Conservation (phyloP, 2,888 invertebrate genomes). For the Hirtodrosophila cameraria region DNA sequence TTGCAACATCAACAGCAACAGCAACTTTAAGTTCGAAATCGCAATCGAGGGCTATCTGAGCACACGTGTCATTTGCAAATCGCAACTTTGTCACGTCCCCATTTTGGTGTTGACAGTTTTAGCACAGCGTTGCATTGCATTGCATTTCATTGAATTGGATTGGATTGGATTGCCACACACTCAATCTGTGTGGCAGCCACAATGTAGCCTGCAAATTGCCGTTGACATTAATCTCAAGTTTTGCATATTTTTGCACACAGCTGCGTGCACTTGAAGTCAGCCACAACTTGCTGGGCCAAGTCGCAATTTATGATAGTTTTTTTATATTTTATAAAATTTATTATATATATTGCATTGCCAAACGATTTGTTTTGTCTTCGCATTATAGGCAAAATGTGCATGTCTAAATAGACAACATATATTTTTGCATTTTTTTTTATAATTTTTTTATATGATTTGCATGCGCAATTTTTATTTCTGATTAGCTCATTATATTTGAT, state of each 20-base stretch:
- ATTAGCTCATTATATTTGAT: slow-evolving; percentile 60
- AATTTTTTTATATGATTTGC: slow-evolving; percentile 6
- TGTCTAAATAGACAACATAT: slow-evolving; percentile 4
- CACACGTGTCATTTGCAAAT: slow-evolving; percentile 74
- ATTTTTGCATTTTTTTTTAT: background rate
- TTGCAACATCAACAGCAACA: too few species aligned
- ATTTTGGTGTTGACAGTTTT: slow-evolving; percentile 62
- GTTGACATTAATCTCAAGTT: slow-evolving; percentile 75
- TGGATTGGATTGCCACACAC: slow-evolving; percentile 33
- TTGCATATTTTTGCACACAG: slow-evolving; percentile 70
- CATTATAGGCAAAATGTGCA: slow-evolving; percentile 9
- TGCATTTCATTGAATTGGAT: slow-evolving; percentile 16
- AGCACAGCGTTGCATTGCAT: slow-evolving; percentile 44
- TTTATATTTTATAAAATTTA: background rate
- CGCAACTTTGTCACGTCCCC: slow-evolving; percentile 73
- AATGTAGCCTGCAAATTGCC: slow-evolving; percentile 17
- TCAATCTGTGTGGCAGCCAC: slow-evolving; percentile 12
- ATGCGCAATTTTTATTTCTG: slow-evolving; percentile 34
- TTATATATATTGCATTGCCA: slow-evolving; percentile 8
- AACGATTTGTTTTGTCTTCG: slow-evolving; percentile 10
- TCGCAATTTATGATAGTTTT: slow-evolving; percentile 26
- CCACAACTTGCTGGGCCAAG: slow-evolving; percentile 16
- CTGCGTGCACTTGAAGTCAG: slow-evolving; percentile 72
- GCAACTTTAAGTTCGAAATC: too few species aligned
- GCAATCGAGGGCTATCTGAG: slow-evolving; percentile 30